Evolutionary conservation across 2,113 vertebrate species (phyloP), one percentile per base, ranked within the genome.

Genomic region (Cervus canadensis): DNA sequence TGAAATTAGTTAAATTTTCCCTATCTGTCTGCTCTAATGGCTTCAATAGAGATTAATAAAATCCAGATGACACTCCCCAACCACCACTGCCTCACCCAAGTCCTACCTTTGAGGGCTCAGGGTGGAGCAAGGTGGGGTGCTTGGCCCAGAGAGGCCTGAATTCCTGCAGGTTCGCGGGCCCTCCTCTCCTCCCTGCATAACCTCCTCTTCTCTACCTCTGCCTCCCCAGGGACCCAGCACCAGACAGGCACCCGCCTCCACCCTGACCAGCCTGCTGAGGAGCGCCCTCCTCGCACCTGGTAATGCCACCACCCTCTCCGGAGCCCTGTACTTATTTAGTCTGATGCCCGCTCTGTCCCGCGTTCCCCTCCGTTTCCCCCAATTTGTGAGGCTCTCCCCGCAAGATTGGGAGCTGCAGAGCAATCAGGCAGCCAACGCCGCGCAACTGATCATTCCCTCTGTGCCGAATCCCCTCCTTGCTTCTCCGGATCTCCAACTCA

Each of bases 11-110:
- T 97, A 96, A 97, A 95, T 79, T 96, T 97, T 95, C 93, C 94
- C 97, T 98, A 97, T 98, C 98, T 98, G 96, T 98, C 96, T 95
- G 81, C 82, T 97, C 96, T 98, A 97, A 98, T 98, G 98, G 54
- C 90, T 96, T 98, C 98, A 97, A 62, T 97, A 94, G 96, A 97
- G 92, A 98, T 97, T 98, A 98, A 98, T 98, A 98, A 97, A 97
- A 98, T 93, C 98, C 98, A 98, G 98, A 98, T 98, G 98, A 97
- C 67, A 96, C 71, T 79, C 85, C 48, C 81, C 95, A 87, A 93
- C 83, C 87, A 50, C 76, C 71, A 54, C 10, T 13, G 59, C 94
- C 94, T 95, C 93, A 89, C 86, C 88, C 91, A 91, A 21, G 50
- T 76, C 94, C 93, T 97, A 97, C 89, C 93, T 96, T 96, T 57